Evolutionary conservation across 2,888 invertebrate species (phyloP), one percentile per base, ranked within the genome.

Genomic region (Drosophila quinaria): DNA sequence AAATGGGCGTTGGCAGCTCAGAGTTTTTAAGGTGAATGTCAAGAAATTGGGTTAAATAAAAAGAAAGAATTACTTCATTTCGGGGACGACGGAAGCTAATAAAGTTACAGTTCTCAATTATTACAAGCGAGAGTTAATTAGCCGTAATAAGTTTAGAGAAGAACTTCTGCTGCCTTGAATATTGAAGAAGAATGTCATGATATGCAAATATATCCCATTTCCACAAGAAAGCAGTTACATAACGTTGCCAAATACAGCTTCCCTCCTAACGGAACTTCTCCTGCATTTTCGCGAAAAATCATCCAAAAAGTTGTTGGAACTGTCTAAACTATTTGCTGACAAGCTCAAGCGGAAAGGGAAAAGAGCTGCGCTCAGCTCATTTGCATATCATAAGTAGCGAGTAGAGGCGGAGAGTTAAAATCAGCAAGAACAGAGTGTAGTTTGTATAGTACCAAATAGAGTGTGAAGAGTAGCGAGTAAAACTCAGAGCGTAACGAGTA

Each of bases 351-450:
- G 19, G 17, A 37, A 19, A 33, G 17, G 29, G 15, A 10, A 25
- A 35, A 10, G 22, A n/a, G 15, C 13, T 37, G 22, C 47, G 44
- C 22, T 49, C 69, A 58, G 74, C 74, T 82, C 77, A 82, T 80
- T 80, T 77, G 80, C 80, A 81, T 19, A 19, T 19, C 19, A 42
- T 2, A 5, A 39, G 39, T 39, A 15, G 15, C 39, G 39, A 39
- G 39, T 15, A 4, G 8, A n/a, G 8, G 15, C 11, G 13, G 11
- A 10, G 33, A 13, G 13, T 35, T 25, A 25, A 25, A 4, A 4
- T 25, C 25, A 35, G 35, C 9, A 4, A 13, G 13, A n/a, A n/a
- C n/a, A n/a, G n/a, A n/a, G n/a, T n/a, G n/a, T n/a, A n/a, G n/a
- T n/a, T n/a, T n/a, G n/a, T n/a, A n/a, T n/a, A n/a, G n/a, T n/a